Percentiles rank a stretch among this genome's conserved stretches.
Conservation (phyloP, 2,797 vertebrate genomes). For the Macrochelys suwanniensis region DNA sequence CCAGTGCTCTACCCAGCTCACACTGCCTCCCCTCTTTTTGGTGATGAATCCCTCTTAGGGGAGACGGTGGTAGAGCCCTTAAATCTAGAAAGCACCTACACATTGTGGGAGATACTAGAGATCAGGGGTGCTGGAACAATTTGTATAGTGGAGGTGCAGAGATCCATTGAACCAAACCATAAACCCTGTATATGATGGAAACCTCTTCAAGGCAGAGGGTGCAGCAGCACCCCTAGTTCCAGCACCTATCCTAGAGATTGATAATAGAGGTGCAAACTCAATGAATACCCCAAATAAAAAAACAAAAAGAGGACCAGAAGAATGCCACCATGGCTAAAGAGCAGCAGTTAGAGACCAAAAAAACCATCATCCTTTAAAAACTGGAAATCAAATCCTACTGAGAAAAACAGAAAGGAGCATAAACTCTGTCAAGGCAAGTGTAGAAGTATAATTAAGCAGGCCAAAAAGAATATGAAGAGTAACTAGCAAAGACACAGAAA, state of each 20-base stretch:
- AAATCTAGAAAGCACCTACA: background rate
- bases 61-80: background rate
- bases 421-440: background rate
- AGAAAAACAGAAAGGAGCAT: background rate
- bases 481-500: background rate
- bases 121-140: no score
- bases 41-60: background rate
- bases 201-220: no score
- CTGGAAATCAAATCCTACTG: background rate
- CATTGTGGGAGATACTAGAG: background rate
- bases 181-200: no score
- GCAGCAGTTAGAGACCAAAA: background rate
- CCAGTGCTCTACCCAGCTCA: background rate
- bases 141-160: no score
- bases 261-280: background rate
- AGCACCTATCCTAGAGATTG: background rate
- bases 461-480: background rate
- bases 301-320: background rate
- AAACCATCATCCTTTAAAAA: background rate
- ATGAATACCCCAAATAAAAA: background rate
- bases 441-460: background rate
- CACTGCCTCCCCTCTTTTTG: background rate
- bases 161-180: no score
- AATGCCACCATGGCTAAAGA: background rate
- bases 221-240: no score